Base-by-base conservation (phyloP, 2,113 vertebrate species). In the Zosterops pallidus region DNA sequence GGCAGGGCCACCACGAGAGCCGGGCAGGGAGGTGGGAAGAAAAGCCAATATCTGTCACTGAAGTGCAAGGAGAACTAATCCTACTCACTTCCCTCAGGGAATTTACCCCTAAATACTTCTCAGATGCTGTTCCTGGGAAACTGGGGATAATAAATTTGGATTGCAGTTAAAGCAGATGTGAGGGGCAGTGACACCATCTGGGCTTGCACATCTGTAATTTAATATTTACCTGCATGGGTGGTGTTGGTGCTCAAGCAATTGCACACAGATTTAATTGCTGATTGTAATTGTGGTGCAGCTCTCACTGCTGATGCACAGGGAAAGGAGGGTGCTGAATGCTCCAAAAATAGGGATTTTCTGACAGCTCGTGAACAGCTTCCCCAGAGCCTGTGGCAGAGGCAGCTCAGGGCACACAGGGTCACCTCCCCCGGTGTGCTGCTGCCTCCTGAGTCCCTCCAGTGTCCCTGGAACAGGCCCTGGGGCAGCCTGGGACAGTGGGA, bases 321-420 rank as follows among this genome's bases (percentile, higher is more conserved):
- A 53, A 44, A 50, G 77, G 75, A 72, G 77, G 74, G 41, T 37
- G 90, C 82, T 83, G 87, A 71, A 60, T 77, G 77, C 82, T 71
- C 90, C 55, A 88, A 65, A 82, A 96, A 92, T 92, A 93, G 94
- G 62, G 63, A 72, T 86, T 95, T 80, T 53, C 11, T 96, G 95
- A 92, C 95, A 94, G 69, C 85, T 65, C 31, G 46, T 69, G 79
- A 90, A 29, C 41, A 37, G 24, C 85, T 75, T 57, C 14, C 72
- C 50, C 67, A 41, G 56, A 91, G 95, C 84, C 33, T 47, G 2
- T 42, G 92, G 95, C 96, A 90, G 78, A 65, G 92, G 82, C 44
- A 85, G 64, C 52, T 65, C 69, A 20, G 88, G 85, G 64, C 62
- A 12, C 5, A n/a, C 79, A 50, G 50, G 31, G 35, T 70, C 82